phyloP scores from a whole-genome alignment of 1,140 invertebrate genomes.

The Drosophila arizonae region DNA sequence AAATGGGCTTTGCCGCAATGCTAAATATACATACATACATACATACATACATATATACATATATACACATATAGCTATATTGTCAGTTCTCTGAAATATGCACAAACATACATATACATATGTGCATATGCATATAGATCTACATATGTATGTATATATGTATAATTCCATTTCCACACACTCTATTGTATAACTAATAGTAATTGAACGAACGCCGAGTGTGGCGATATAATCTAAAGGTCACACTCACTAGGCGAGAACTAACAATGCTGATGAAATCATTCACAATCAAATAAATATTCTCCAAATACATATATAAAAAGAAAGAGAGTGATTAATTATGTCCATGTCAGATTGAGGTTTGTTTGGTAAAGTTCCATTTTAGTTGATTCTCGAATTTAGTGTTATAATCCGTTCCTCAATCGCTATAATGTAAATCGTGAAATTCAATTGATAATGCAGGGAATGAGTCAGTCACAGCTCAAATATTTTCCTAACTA shows the following conservation, averaged over 20 bases:
- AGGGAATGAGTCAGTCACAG: conserved; percentile 1
- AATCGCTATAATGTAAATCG: background rate
- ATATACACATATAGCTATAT: background rate
- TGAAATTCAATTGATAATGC: conserved; percentile 12
- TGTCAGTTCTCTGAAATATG: background rate
- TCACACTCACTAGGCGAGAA: conserved; percentile 1
- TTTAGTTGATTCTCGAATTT: too few species aligned
- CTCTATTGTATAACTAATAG: conserved; percentile 14
- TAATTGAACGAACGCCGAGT: conserved; percentile 1
- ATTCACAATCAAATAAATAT: background rate
- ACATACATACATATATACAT: background rate
- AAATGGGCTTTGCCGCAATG: background rate
- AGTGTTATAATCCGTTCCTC: too few species aligned
- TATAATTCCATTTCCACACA: background rate
- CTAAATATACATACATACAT: background rate
- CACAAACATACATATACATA: background rate
- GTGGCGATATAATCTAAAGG: conserved; percentile 22
- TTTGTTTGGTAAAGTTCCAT: too few species aligned
- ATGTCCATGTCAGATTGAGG: too few species aligned
- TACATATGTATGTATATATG: background rate
- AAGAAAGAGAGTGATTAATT: background rate
- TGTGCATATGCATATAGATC: background rate
- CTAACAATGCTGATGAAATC: conserved; percentile 12
- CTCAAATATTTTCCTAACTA: background rate
- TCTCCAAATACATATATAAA: background rate